Evolutionary conservation across 2,797 vertebrate species (phyloP).

Genomic region (Champsocephalus esox): DNA sequence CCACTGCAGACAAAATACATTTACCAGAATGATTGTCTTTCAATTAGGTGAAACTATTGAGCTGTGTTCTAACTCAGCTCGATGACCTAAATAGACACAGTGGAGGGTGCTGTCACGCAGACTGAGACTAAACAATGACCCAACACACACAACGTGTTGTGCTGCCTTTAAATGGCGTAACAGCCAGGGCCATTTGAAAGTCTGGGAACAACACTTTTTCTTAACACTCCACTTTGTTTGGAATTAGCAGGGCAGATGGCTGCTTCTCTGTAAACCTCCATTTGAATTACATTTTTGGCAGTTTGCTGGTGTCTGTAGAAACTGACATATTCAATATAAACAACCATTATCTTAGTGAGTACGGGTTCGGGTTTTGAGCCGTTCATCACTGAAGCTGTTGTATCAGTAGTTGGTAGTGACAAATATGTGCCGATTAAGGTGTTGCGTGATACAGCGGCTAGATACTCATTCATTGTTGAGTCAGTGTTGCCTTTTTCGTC

Average conservation of each 20-base stretch:
- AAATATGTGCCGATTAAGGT: too few species aligned
- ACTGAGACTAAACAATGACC: slow-evolving; percentile 34
- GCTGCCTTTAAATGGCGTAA: slow-evolving; percentile 62
- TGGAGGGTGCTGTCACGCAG: slow-evolving; percentile 25
- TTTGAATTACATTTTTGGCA: slow-evolving; percentile 53
- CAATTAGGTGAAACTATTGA: slow-evolving; percentile 46
- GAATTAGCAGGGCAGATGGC: slow-evolving; percentile 59
- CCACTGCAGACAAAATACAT: slow-evolving; percentile 19
- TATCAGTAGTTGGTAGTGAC: too few species aligned
- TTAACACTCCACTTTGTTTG: slow-evolving; percentile 63
- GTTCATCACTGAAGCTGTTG: too few species aligned
- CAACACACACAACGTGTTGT: background rate
- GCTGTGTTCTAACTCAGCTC: slow-evolving; percentile 27
- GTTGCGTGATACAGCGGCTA: too few species aligned
- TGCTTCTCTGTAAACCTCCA: slow-evolving; percentile 31
- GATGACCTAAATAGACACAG: slow-evolving; percentile 47
- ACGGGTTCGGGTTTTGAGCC: too few species aligned
- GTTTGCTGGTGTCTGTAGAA: slow-evolving; percentile 46
- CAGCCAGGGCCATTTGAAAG: slow-evolving; percentile 29
- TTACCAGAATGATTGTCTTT: slow-evolving; percentile 51
- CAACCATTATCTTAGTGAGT: slow-evolving; percentile 28
- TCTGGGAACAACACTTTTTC: slow-evolving; percentile 46
- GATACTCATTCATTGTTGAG: too few species aligned
- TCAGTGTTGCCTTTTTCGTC: too few species aligned
- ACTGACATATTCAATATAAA: slow-evolving; percentile 40